These are phyloP conservation scores for Meleagris gallopavo DNA, from an alignment of 2,113 vertebrate genomes.

Conservation along the genomic window DNA sequence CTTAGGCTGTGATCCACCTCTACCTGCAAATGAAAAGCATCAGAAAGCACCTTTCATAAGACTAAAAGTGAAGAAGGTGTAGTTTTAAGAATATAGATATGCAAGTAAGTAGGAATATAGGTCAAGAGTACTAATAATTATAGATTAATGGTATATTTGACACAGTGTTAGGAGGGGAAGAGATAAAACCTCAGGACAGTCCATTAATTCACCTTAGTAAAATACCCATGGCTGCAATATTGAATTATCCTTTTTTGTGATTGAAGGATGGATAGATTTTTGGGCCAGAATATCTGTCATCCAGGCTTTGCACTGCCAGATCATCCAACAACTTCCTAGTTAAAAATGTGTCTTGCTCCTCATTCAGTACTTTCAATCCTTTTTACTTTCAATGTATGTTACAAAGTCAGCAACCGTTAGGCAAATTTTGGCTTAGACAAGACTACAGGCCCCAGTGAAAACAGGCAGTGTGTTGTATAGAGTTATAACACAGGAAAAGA, in stretches of 20 bases:
- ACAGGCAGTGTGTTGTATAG: rapidly evolving
- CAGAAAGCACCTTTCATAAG: not conserved
- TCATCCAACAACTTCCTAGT: not conserved
- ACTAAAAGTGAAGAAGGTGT: not conserved
- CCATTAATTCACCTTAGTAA: not conserved
- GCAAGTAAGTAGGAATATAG: not conserved
- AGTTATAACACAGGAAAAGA: not conserved
- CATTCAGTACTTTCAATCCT: not conserved
- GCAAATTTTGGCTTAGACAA: not conserved
- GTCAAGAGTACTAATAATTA: not conserved
- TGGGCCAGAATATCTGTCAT: not conserved
- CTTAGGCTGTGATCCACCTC: not conserved
- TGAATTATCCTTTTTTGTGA: not conserved
- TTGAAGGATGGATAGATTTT: not conserved
- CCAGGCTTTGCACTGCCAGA: not conserved
- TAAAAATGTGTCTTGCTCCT: not conserved
- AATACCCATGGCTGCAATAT: not conserved
- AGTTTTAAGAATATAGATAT: not conserved
- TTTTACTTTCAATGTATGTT: not conserved
- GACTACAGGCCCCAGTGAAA: not conserved
- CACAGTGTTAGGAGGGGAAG: not conserved
- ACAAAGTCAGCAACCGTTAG: not conserved
- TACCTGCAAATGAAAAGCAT: not conserved
- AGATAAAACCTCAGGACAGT: not conserved
- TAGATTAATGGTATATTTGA: not conserved